These are phyloP conservation scores for Barbus barbus DNA, from an alignment of 2,113 vertebrate species.

Conservation along the genomic window DNA sequence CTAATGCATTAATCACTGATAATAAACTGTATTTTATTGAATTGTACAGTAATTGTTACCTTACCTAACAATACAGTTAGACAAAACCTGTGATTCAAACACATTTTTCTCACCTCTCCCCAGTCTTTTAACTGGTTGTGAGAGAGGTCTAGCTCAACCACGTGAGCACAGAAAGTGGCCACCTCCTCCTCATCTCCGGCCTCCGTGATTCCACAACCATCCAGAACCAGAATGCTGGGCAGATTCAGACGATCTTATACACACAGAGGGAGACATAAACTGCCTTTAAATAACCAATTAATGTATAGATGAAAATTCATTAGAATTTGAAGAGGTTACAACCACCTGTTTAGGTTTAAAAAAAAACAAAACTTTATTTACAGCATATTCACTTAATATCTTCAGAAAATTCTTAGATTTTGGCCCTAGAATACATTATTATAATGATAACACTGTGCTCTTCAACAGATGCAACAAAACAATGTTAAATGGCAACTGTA, in stretches of 20 bases:
- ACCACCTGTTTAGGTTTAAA: not conserved
- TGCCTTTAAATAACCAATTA: not conserved
- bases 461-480: not conserved
- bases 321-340: not conserved
- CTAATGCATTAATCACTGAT: not conserved
- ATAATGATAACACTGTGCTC: not conserved
- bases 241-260: conserved; percentile 88
- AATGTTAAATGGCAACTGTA: not conserved
- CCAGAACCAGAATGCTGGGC: conserved; percentile 88
- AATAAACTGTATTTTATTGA: not conserved
- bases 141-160: conserved; percentile 94
- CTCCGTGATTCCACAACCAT: conserved; percentile 88
- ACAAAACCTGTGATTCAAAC: not conserved
- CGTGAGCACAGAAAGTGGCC: conserved; percentile 89
- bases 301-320: not conserved
- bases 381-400: not conserved
- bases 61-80: not conserved
- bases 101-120: conserved; percentile 81
- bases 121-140: conserved; percentile 93
- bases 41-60: not conserved
- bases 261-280: not conserved
- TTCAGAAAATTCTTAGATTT: not conserved
- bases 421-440: not conserved
- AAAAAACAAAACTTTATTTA: no score
- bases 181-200: conserved; percentile 90